Evolutionary conservation across 2,888 invertebrate species (phyloP), one percentile per base, ranked within the genome.

Genomic region (Aphodius granarius): DNA sequence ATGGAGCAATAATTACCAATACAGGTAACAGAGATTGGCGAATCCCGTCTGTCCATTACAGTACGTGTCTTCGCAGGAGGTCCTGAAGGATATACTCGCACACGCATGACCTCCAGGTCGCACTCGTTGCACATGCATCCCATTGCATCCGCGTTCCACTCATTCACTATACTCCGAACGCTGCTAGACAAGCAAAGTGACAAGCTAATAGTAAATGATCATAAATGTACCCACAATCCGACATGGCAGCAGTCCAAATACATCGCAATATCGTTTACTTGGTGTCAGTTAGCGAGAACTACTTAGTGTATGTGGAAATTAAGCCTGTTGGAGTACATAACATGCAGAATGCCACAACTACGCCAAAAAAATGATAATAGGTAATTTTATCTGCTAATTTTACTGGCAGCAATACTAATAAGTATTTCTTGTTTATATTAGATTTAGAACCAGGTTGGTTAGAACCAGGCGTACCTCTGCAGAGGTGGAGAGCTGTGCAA

Each of bases 91-190:
- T 43, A 43, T 43, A 72, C 72, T 63, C 43, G 72, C 63, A 43
- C 43, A 72, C 78, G 75, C 78, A 75, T 78, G 78, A 78, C 78
- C 78, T 21, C 2, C 66, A 75, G 78, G 78, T 78, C 78, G 78
- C 76, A 75, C 76, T 78, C 78, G 65, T 73, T 70, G 72, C 66
- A 72, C n/a, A 63, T 73, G 78, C 66, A 76, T 78, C 78, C 66
- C 70, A 6, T 22, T 73, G 78, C 66, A 76, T 78, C 78, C 78
- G 78, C 76, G 78, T 78, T 78, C 78, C 71, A 72, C 75, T 43
- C 43, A 43, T 43, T 43, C 43, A 43, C 43, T 43, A 43, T 23
- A n/a, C n/a, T 23, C 23, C 23, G 43, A 2, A 43, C 43, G 43
- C 43, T 43, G 43, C 43, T 43, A 43, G 43, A 43, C 43, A 43